Conservation (phyloP, 2,797 vertebrate genomes). For the Falco biarmicus region DNA sequence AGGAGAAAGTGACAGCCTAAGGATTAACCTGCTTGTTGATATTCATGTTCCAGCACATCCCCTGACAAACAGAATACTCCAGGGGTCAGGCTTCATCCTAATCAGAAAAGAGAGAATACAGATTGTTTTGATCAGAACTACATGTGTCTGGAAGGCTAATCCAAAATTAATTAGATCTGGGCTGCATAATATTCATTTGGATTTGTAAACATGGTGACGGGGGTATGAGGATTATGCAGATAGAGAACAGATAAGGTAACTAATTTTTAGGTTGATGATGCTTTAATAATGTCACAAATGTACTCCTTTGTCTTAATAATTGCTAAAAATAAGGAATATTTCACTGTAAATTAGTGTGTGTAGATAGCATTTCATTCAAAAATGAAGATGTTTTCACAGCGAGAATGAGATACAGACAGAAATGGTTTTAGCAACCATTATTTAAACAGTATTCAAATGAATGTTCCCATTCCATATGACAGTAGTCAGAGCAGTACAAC, state of each 20-base stretch:
- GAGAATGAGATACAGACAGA: not conserved
- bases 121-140: slow-evolving; percentile 75
- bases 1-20: not conserved
- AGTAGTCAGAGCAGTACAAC: not conserved
- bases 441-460: not conserved
- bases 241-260: slow-evolving; percentile 63
- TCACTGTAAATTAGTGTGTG: not conserved
- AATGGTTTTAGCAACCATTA: not conserved
- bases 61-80: slow-evolving; percentile 43
- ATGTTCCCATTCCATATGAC: not conserved
- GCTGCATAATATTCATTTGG: slow-evolving; percentile 65
- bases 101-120: slow-evolving; percentile 54
- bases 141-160: slow-evolving; percentile 70
- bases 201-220: slow-evolving; percentile 67
- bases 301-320: slow-evolving; percentile 43
- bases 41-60: slow-evolving; percentile 58
- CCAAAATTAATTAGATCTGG: slow-evolving; percentile 75
- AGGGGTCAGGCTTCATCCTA: slow-evolving; percentile 29
- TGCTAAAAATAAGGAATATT: slow-evolving; percentile 28
- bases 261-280: slow-evolving; percentile 59
- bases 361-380: not conserved
- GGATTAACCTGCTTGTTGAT: slow-evolving; percentile 64
- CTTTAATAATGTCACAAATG: slow-evolving; percentile 62
- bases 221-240: slow-evolving; percentile 65
- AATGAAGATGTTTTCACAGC: not conserved